A percentile compares a stretch with the other conserved stretches of the same genome.
These are phyloP conservation scores for Loriculus beryllinus DNA, from an alignment of 2,797 vertebrate species.

Conservation along the genomic window DNA sequence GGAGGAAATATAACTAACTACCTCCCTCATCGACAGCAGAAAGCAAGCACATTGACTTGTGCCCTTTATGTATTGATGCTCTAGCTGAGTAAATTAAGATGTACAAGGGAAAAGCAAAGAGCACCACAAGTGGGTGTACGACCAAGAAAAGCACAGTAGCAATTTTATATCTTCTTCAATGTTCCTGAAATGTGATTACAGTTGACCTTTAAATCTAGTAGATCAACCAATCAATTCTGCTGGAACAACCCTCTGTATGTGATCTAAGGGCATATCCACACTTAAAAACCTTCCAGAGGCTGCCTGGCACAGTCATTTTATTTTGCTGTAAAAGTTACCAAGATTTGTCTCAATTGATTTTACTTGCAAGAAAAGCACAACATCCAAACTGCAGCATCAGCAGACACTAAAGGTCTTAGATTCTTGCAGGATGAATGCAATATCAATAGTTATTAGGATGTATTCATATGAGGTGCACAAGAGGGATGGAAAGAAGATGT, in stretches of 20 bases:
- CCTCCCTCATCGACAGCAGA: slow-evolving; percentile 30
- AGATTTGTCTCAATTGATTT: slow-evolving; percentile 77
- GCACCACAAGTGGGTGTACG: slow-evolving; percentile 56
- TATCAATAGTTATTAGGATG: slow-evolving; percentile 81
- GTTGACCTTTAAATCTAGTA: slow-evolving; percentile 72
- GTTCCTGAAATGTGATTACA: slow-evolving; percentile 65
- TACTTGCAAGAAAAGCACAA: slow-evolving; percentile 72
- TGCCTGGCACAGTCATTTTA: slow-evolving; percentile 17
- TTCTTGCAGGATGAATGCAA: slow-evolving; percentile 74
- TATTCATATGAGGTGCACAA: slow-evolving; percentile 69
- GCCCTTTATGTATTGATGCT: slow-evolving; percentile 77
- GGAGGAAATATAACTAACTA: slow-evolving; percentile 13
- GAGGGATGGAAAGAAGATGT: slow-evolving; percentile 65
- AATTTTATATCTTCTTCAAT: slow-evolving; percentile 44
- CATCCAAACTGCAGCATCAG: slow-evolving; percentile 74
- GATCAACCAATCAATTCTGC: slow-evolving; percentile 59
- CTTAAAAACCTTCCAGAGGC: background rate
- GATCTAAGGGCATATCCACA: background rate
- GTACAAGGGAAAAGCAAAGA: slow-evolving; percentile 49
- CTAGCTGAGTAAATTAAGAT: slow-evolving; percentile 63
- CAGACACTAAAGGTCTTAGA: slow-evolving; percentile 72
- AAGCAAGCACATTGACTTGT: slow-evolving; percentile 77
- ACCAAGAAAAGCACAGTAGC: slow-evolving; percentile 11
- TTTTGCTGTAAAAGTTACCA: slow-evolving; percentile 62
- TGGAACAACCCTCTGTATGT: background rate